Evolutionary conservation across 2,113 vertebrate species (phyloP).

Genomic region (Alligator sinensis): DNA sequence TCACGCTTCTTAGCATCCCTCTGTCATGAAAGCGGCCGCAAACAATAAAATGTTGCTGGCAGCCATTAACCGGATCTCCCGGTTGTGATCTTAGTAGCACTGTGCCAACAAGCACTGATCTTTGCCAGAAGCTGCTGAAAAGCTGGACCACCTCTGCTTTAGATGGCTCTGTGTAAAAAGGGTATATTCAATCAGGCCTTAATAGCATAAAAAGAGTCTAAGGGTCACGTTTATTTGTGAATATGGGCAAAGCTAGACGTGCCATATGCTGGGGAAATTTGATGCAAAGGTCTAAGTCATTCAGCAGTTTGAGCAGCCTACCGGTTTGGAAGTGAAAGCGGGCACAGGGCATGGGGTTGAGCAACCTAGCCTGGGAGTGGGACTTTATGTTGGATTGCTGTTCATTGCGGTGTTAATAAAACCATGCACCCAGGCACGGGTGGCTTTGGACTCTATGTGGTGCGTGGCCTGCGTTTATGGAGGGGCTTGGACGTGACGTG

Average conservation of each 20-base stretch:
- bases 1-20: no score
- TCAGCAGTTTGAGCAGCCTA: background rate
- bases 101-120: background rate
- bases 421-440: no score
- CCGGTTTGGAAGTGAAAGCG: background rate
- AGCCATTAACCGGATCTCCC: no score
- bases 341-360: background rate
- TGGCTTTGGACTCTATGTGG: background rate
- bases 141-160: background rate
- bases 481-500: background rate
- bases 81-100: background rate
- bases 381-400: background rate
- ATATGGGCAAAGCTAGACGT: background rate
- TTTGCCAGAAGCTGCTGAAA: background rate
- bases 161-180: background rate
- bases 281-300: rapidly evolving
- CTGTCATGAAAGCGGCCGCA: no score
- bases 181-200: background rate
- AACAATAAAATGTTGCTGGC: no score
- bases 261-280: background rate
- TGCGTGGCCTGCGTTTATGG: background rate
- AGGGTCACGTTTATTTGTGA: background rate
- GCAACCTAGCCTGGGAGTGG: background rate
- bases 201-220: background rate
- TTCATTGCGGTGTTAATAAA: background rate